These are phyloP conservation scores for Pachypanchax playfairii DNA, from an alignment of 2,113 vertebrate species.

Conservation along the genomic window DNA sequence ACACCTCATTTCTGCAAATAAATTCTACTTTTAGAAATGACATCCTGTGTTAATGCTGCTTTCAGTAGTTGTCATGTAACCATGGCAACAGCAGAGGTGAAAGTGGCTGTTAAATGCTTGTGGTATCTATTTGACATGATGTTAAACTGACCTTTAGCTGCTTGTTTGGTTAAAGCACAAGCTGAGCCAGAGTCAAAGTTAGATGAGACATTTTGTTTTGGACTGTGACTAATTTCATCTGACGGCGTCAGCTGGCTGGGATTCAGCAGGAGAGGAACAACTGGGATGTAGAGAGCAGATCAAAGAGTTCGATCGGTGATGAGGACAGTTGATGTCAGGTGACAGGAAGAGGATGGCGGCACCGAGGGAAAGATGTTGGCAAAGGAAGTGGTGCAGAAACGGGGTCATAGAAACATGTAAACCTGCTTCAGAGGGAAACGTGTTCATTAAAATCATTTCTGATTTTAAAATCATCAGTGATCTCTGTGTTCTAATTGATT, in stretches of 20 bases:
- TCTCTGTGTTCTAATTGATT: too few species aligned
- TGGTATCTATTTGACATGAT: background rate
- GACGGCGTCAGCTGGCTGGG: background rate
- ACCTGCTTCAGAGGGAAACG: too few species aligned
- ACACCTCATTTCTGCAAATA: constrained; percentile 2
- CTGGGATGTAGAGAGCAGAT: background rate
- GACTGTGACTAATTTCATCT: constrained; percentile 16
- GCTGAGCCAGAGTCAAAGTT: background rate
- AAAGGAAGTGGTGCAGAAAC: background rate
- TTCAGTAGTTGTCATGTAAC: constrained; percentile 23
- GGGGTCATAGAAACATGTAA: too few species aligned
- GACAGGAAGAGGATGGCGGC: too few species aligned
- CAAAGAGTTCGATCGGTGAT: constrained; percentile 3
- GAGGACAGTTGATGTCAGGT: too few species aligned
- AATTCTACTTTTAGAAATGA: constrained; percentile 9
- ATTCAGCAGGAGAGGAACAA: background rate
- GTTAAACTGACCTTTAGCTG: constrained; percentile 17
- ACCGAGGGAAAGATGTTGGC: background rate
- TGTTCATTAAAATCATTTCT: too few species aligned
- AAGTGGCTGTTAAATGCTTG: background rate
- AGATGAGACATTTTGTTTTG: background rate
- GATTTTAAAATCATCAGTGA: too few species aligned
- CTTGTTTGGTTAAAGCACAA: background rate
- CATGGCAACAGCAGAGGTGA: background rate
- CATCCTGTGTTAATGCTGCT: background rate